Evolutionary conservation across 1,140 invertebrate genomes (phyloP), one percentile per base, ranked within the genome.

Genomic region (Bicyclus anynana): DNA sequence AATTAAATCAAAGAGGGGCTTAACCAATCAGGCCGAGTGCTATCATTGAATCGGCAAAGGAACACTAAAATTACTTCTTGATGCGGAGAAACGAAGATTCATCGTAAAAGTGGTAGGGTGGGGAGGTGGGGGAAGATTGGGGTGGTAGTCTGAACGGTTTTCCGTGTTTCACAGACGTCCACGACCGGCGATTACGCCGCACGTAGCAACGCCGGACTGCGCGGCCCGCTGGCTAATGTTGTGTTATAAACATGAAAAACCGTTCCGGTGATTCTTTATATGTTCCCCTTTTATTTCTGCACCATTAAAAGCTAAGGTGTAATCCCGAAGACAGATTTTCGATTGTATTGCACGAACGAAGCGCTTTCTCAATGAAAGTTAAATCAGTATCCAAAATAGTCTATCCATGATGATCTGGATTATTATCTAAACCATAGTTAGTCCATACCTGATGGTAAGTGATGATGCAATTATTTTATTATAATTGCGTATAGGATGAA

Each of bases 51-150:
- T 88, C 81, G 81, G 80, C 73, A 84, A 85, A 82, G 81, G 79
- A 86, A 88, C 85, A 86, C 85, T 88, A 88, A 86, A 86, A 86
- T 86, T 86, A 86, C 83, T 88, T 88, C 85, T 86, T 87, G 82
- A 87, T 87, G 81, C 80, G 79, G 76, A 84, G 85, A 86, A 87
- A 88, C 83, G 85, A 88, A 88, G 85, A 88, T 88, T 88, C 85
- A 88, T 88, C 85, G 85, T 88, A 86, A 86, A 88, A 86, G 80
- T 84, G 80, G 83, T 77, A 76, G 80, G 77, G 60, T 63, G 26
- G 59, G 52, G 58, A 60, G 67, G 48, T 56, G 64, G 63, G 42
- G 58, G 59, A 53, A 44, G 57, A 50, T 29, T 40, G 55, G 62
- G 48, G 76, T 70, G 70, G 77, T 71, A 54, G 81, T 82, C 83